Base-by-base conservation (phyloP, 2,113 vertebrate species). In the Nothoprocta perdicaria region DNA sequence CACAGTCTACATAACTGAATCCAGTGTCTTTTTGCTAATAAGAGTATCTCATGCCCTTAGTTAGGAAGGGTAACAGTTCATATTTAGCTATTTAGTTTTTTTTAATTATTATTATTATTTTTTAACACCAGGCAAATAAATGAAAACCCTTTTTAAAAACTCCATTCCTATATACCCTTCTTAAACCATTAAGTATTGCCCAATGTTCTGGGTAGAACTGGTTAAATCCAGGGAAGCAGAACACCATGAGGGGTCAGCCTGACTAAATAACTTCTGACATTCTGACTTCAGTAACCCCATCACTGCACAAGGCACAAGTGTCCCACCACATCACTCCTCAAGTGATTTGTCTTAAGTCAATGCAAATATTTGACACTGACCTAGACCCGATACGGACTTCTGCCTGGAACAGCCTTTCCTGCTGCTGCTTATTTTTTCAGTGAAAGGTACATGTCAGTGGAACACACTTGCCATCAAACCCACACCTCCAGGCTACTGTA, bases 221-320 rank as follows among this genome's bases (percentile, higher is more conserved):
- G 12, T 62, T 10, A 71, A 57, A 89, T 6, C 7, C 12, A 85
- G 18, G 21, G 31, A 89, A 68, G 53, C 15, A 46, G 41, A 43
- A 40, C 0, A 4, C 14, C 2, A 0, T 9, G 68, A 69, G 14
- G 58, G 18, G 61, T 11, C 17, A 19, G 2, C 60, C 21, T 48
- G 17, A 48, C 10, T 61, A 65, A 26, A 6, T 53, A 2, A 77
- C 21, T 66, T n/a, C 45, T 58, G 41, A 62, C 27, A 74, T 5
- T 38, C 35, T 38, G 35, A 57, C 77, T 88, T 73, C 11, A 29
- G 43, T 1, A 55, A 17, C 14, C 10, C 22, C 1, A 3, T 19
- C 38, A 65, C 19, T 15, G 53, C 14, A 76, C 16, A 84, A 75
- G 58, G 63, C 18, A 31, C 14, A 78, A 77, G 3, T 3, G 12